Evolutionary conservation across 2,113 vertebrate species (phyloP), one percentile per base, ranked within the genome.

Genomic region (Sapajus apella): DNA sequence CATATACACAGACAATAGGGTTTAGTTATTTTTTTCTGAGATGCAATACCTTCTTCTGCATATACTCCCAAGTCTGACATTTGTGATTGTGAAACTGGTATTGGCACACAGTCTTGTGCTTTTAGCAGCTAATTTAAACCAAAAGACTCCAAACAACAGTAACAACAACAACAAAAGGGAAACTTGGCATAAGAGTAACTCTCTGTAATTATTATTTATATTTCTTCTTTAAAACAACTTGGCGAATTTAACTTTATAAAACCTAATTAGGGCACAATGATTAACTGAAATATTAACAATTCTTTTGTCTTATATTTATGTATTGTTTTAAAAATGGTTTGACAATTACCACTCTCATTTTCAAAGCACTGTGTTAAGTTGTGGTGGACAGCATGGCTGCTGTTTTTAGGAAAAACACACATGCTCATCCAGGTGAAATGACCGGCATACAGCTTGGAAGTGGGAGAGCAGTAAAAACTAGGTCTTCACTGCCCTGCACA

Each of bases 201-300:
- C 47, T 86, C 25, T 43, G 83, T 72, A 50, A 79, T 40, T 10
- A 61, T 83, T 75, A 68, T 76, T 87, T 80, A 30, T 88, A 25
- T 25, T n/a, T 88, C 56, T 87, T 79, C 56, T 70, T 94, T 88
- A 37, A 73, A 64, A 64, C 12, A 64, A 64, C 52, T 52, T 52
- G 52, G 52, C 5, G 16, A 52, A 64, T 73, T 40, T 86, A 80
- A 86, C 32, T 82, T 96, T 90, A 68, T 35, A 87, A 97, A 92
- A 97, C 30, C 61, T 77, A 91, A 84, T 68, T 80, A 82, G 20
- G 21, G 4, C 58, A 32, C 72, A 72, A 86, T 86, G 52, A 87
- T 83, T 66, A 77, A 86, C 37, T 90, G 70, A 87, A 94, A 84
- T 72, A 50, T 55, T 77, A 90, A 55, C 47, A 85, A 75, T 72